Evolutionary conservation across 2,888 invertebrate species (phyloP), one percentile per base, ranked within the genome.

Genomic region (Cryptus armator): DNA sequence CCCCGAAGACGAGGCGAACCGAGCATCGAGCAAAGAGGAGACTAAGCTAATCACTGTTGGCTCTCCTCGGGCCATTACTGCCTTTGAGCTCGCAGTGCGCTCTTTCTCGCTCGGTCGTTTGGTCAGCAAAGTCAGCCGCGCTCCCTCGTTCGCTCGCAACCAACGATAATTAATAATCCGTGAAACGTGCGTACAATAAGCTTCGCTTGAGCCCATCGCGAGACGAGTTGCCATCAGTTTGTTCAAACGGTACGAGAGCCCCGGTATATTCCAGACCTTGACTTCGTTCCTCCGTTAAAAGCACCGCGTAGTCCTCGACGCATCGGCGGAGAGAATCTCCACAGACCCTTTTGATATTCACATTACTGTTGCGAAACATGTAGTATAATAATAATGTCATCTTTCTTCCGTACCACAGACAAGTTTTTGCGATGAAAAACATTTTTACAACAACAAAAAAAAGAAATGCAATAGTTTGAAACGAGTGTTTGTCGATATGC

Each of bases 151-250:
- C 70, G 12, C 48, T 62, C 74, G 43, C 68, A 12, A 12, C 59
- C 48, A 64, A 64, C 59, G 79, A 79, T 83, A 82, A 86, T 86
- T 86, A 86, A 84, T 86, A 86, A 79, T 64, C 83, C 70, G 74
- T 84, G 80, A 85, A 86, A 85, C 77, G 51, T 66, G 74, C 29
- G 79, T 82, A 72, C 66, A 84, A 64, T 70, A 68, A 77, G 62
- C 48, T 44, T 64, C 32, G 19, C 62, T 75, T 46, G 74, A 48
- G 29, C 32, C 62, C 29, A 74, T 12, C 46, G 32, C 62, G 62
- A 64, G 74, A 75, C 74, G 29, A 32, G 14, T 37, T 37, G 16
- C 16, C 62, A 56, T 75, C 74, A 70, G 64, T 75, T 79, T 75
- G 10, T 70, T 75, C 70, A 70, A 83, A 83, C 83, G 79, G 83